Evolutionary conservation across 2,113 vertebrate species (phyloP).

Genomic region (Lamprologus lemairii): DNA sequence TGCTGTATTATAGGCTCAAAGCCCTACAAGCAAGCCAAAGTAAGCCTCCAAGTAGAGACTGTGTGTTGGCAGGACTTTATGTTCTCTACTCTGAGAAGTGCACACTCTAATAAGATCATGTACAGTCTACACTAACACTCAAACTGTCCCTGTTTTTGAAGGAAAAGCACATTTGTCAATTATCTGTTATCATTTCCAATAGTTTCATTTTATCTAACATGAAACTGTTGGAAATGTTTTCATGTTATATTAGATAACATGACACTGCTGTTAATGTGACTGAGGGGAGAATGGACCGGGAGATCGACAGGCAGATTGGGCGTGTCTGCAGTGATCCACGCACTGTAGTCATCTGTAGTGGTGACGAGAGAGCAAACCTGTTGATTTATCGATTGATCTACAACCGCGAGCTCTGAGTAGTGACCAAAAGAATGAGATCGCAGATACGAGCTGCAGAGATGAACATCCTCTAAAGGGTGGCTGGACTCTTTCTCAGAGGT

Average conservation of each 20-base stretch:
- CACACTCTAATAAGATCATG: not conserved
- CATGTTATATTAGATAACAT: not conserved
- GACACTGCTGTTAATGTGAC: not conserved
- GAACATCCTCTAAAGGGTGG: not conserved
- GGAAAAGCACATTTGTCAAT: not conserved
- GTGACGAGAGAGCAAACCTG: not conserved
- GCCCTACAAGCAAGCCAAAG: slow-evolving; percentile 80
- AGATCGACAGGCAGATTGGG: not conserved
- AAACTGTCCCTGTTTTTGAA: not conserved
- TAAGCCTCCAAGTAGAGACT: slow-evolving; percentile 52
- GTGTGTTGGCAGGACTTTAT: not conserved
- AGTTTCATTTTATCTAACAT: not conserved
- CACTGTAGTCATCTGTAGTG: not conserved
- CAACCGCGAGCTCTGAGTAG: not conserved
- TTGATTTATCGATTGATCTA: not conserved
- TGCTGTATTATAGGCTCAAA: slow-evolving; percentile 71
- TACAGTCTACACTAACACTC: not conserved
- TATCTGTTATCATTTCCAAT: not conserved
- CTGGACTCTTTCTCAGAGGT: not conserved
- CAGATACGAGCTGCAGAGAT: not conserved
- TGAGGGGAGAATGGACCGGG: not conserved
- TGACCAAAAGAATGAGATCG: not conserved
- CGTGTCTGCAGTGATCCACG: not conserved
- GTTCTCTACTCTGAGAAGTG: not conserved
- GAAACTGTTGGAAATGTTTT: not conserved